Evolutionary conservation across 2,888 invertebrate genomes (phyloP).

Genomic region (Bellardia bayeri): DNA sequence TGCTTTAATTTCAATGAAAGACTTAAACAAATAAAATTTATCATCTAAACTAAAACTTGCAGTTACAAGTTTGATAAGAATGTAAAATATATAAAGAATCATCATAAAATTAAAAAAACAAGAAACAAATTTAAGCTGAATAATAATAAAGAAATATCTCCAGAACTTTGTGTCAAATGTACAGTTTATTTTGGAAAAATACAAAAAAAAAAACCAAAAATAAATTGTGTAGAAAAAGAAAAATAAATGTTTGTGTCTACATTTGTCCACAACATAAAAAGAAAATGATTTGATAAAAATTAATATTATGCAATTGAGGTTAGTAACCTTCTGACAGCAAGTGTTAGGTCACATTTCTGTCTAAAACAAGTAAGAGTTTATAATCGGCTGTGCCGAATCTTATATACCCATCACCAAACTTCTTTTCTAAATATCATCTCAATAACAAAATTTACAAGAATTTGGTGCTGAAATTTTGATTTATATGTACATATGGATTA

Average conservation of each 20-base stretch:
- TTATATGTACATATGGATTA: too few species aligned
- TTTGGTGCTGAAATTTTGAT: too few species aligned
- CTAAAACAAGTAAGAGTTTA: not conserved
- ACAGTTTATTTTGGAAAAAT: constrained; percentile 29
- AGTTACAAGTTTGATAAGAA: constrained; percentile 51
- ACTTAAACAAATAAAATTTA: constrained; percentile 36
- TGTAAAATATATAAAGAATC: constrained; percentile 51
- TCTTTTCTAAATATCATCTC: too few species aligned
- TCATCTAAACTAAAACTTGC: constrained; percentile 19
- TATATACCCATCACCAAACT: too few species aligned
- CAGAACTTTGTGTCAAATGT: constrained; percentile 48
- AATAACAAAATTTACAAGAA: too few species aligned
- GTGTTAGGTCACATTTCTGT: constrained; percentile 5
- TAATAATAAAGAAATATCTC: constrained; percentile 11
- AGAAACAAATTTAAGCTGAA: not conserved
- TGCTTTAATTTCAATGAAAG: constrained; percentile 19
- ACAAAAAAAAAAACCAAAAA: constrained; percentile 1
- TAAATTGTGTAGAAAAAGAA: constrained; percentile 16
- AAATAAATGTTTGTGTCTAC: constrained; percentile 33
- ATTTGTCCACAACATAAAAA: constrained; percentile 5
- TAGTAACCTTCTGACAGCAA: constrained; percentile 53
- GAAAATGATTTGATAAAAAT: constrained; percentile 24
- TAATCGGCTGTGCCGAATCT: too few species aligned
- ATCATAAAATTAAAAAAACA: constrained; percentile 50
- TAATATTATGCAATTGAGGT: constrained; percentile 48